Evolutionary conservation across 2,888 invertebrate species (phyloP), one percentile per base, ranked within the genome.

Genomic region (Ametastegia equiseti): DNA sequence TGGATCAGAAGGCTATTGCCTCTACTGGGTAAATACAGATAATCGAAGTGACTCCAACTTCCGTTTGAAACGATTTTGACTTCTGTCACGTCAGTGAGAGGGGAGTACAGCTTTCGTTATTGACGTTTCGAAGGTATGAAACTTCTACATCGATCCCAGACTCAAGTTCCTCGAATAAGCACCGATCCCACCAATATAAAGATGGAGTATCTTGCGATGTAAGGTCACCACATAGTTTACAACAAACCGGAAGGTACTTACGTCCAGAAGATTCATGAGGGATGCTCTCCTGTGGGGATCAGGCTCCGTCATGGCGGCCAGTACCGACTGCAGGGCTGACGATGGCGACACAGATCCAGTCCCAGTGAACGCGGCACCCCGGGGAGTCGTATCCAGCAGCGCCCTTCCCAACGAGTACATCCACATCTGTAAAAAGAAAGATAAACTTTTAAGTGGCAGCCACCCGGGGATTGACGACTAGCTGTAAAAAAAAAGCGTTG

Each of bases 241-340:
- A 63, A 30, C 9, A 11, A 27, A 30, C 27, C 5, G 30, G 27
- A 11, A 42, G 27, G 81, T 87, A 93, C 94, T 94, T 90, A 94
- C 94, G 87, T 94, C 94, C 45, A 94, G 92, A 69, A 94, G 92
- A 91, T 94, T 93, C 94, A 94, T 94, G 85, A 94, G 92, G 80
- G 94, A 93, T 69, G 94, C 94, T 84, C 94, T 92, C 81, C 92
- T 89, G 78, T 92, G 88, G 47, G 93, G 92, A 88, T 93, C 93
- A 81, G 92, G 92, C 84, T 92, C 92, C 83, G 94, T 94, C 94
- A 94, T 94, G 84, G 93, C 93, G 47, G 93, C 92, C 84, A 94
- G 88, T 82, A 93, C 92, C 80, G 92, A 92, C 88, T 93, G 93
- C 81, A 94, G 90, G 81, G 93, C 93, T 69, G 92, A 91, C 84